Evolutionary conservation across 1,140 invertebrate genomes (phyloP).

Genomic region (Trichonephila inaurata): DNA sequence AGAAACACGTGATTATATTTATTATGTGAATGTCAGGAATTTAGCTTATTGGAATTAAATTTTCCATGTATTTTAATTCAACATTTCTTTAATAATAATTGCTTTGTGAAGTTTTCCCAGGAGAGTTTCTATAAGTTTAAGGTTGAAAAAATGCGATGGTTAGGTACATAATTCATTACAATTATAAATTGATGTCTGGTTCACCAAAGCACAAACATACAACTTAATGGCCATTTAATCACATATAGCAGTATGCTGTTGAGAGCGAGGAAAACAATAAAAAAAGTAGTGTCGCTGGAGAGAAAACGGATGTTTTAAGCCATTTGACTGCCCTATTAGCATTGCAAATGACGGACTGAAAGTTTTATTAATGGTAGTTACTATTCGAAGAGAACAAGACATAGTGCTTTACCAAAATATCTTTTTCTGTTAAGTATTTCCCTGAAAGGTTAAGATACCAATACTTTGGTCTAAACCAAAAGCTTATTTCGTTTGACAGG

Average conservation of each 20-base stretch:
- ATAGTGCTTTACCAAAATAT: neutral
- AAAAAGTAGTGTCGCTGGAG: neutral
- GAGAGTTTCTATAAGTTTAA: no score
- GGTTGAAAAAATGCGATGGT: no score
- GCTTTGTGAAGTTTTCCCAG: no score
- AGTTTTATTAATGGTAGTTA: neutral
- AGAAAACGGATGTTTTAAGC: neutral
- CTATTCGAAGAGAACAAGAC: neutral
- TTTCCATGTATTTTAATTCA: no score
- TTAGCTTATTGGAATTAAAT: no score
- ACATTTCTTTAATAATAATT: no score
- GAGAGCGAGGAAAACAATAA: neutral
- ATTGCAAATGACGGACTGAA: conserved; percentile 6
- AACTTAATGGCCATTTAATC: neutral
- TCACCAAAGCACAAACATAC: no score
- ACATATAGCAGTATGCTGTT: neutral
- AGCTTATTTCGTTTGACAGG: neutral
- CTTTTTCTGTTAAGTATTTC: neutral
- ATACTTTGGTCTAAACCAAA: neutral
- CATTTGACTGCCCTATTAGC: conserved; percentile 9
- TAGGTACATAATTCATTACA: no score
- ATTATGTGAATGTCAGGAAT: no score
- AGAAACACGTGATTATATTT: no score
- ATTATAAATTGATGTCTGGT: no score
- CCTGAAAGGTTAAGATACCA: no score